Percentiles rank a stretch among this genome's conserved stretches.
Conservation (phyloP, 2,797 vertebrate species). For the Mormyrus proboscirostris region DNA sequence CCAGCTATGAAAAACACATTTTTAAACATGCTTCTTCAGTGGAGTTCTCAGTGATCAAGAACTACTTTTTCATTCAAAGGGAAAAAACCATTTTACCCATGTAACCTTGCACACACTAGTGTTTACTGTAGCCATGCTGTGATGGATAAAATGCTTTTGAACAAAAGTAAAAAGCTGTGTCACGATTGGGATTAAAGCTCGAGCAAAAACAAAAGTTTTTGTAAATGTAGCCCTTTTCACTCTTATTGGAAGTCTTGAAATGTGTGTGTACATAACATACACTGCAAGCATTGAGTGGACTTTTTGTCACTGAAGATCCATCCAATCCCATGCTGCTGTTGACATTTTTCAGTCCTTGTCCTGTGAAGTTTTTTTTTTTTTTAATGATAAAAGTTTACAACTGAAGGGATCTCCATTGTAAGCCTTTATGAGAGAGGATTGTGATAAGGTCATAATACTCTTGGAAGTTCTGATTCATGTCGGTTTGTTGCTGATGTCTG, state of each 20-base stretch:
- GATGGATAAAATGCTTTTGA: not conserved
- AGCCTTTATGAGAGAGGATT: not conserved
- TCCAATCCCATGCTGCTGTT: not conserved
- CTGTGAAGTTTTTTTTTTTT: not conserved
- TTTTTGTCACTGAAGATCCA: not conserved
- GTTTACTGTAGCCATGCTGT: not conserved
- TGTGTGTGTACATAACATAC: not conserved
- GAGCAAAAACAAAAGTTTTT: not conserved
- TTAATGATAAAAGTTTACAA: not conserved
- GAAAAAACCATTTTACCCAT: not conserved
- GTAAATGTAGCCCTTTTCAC: not conserved
- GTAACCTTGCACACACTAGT: not conserved
- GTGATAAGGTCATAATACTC: not conserved
- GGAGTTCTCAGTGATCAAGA: not conserved
- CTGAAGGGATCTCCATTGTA: not conserved
- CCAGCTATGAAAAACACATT: not conserved
- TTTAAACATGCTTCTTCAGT: not conserved
- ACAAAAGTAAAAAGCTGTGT: not conserved
- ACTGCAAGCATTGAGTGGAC: not conserved
- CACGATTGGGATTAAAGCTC: not conserved
- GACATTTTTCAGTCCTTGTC: not conserved
- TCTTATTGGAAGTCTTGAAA: not conserved
- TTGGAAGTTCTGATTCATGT: not conserved
- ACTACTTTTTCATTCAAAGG: not conserved
- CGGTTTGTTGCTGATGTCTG: not conserved